Evolutionary conservation across 1,140 invertebrate genomes (phyloP).

Genomic region (Andricus grossulariae): DNA sequence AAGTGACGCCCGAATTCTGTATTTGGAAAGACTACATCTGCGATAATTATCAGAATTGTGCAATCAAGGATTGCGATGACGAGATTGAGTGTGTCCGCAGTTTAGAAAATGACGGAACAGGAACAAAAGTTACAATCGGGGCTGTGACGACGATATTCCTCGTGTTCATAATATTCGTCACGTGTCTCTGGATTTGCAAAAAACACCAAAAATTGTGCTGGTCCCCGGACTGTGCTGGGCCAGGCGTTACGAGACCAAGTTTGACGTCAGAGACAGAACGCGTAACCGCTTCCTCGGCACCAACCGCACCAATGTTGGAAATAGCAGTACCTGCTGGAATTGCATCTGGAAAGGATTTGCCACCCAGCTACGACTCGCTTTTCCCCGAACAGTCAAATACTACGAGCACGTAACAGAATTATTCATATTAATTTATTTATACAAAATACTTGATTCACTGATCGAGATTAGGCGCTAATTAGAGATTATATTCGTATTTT

Average conservation of each 20-base stretch:
- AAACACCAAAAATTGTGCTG: slow-evolving; percentile 69
- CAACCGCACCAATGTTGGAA: slow-evolving; percentile 68
- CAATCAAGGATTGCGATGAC: slow-evolving; percentile 59
- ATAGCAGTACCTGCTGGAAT: slow-evolving; percentile 59
- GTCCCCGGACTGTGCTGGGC: slow-evolving; percentile 70
- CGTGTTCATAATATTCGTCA: slow-evolving; percentile 67
- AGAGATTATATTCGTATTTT: no score
- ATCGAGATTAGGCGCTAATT: not conserved
- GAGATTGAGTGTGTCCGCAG: slow-evolving; percentile 58
- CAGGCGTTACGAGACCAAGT: slow-evolving; percentile 45
- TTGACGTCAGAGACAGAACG: slow-evolving; percentile 40
- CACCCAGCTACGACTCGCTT: slow-evolving; percentile 72
- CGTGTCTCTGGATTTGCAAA: slow-evolving; percentile 70
- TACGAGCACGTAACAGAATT: slow-evolving; percentile 50
- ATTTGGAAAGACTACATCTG: slow-evolving; percentile 64
- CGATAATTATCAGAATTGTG: slow-evolving; percentile 68
- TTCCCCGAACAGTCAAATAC: slow-evolving; percentile 66
- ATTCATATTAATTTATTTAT: slow-evolving; percentile 4
- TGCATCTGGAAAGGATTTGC: slow-evolving; percentile 68
- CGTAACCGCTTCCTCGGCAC: slow-evolving; percentile 47
- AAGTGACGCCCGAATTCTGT: slow-evolving; percentile 50
- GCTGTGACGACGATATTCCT: slow-evolving; percentile 69
- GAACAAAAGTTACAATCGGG: slow-evolving; percentile 69
- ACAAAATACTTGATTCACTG: not conserved
- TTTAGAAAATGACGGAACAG: slow-evolving; percentile 55